Evolutionary conservation across 2,113 vertebrate genomes (phyloP).

Genomic region (Crotalus viridis): DNA sequence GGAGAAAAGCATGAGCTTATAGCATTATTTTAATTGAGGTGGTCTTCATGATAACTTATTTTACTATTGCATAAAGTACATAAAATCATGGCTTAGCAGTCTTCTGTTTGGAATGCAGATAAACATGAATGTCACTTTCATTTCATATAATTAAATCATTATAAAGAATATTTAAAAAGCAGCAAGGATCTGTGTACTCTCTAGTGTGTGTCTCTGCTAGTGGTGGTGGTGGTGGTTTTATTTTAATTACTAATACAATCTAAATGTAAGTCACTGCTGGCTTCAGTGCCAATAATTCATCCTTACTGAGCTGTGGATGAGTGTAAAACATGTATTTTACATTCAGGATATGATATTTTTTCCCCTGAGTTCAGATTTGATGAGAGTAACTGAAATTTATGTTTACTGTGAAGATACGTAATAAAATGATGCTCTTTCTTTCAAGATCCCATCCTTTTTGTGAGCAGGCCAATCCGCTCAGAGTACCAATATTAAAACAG

Average conservation of each 20-base stretch:
- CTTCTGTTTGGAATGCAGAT: conserved; percentile 35
- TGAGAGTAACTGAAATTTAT: conserved; percentile 28
- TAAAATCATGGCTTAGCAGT: not conserved
- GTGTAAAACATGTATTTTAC: conserved; percentile 11
- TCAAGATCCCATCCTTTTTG: not conserved
- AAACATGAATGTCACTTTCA: conserved; percentile 33
- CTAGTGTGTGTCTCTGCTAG: not conserved
- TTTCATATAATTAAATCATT: not conserved
- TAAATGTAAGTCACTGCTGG: not conserved
- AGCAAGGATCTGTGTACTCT: not conserved
- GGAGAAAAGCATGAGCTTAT: conserved; percentile 48
- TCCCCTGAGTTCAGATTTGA: conserved; percentile 38
- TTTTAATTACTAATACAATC: conserved; percentile 5
- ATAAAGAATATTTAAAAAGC: not conserved
- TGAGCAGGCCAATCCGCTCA: not conserved
- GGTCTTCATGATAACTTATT: conserved; percentile 40
- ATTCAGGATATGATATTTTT: conserved; percentile 29
- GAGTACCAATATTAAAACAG: conserved; percentile 1
- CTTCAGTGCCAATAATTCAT: not conserved
- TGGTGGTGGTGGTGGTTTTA: not conserved
- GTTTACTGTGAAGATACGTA: conserved; percentile 26
- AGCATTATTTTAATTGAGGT: conserved; percentile 49
- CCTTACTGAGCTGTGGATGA: not conserved
- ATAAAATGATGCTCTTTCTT: conserved; percentile 13
- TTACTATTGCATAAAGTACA: conserved; percentile 37